Percentiles rank a stretch among this genome's conserved stretches.
phyloP scores from a whole-genome alignment of 1,140 invertebrate genomes.

The Drosophila murphyi region DNA sequence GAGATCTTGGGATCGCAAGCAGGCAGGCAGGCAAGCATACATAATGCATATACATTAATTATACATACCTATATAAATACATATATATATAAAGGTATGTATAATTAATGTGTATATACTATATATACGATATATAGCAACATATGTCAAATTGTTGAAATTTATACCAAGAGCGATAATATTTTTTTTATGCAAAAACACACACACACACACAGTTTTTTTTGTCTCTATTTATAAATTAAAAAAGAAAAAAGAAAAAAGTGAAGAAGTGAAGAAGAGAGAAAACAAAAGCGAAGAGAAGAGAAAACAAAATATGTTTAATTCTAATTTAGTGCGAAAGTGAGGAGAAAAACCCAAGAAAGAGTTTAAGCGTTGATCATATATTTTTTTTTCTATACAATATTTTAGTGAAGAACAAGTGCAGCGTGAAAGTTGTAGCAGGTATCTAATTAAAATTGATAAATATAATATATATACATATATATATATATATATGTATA shows the following conservation, averaged over 20 bases:
- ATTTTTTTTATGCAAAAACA: slow-evolving; percentile 57
- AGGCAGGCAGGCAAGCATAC: slow-evolving; percentile 57
- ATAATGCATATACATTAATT: slow-evolving; percentile 34
- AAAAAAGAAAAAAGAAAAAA: slow-evolving; percentile 12
- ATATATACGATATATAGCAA: slow-evolving; percentile 55
- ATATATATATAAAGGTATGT: slow-evolving; percentile 36
- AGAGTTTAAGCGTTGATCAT: slow-evolving; percentile 49
- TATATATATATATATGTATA: slow-evolving; percentile 51
- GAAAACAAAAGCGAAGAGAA: not conserved
- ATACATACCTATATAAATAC: slow-evolving; percentile 45
- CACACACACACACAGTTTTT: slow-evolving; percentile 11
- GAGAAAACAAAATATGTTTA: slow-evolving; percentile 36
- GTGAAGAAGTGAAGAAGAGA: not conserved
- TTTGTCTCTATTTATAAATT: slow-evolving; percentile 20
- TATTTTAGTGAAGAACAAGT: slow-evolving; percentile 58
- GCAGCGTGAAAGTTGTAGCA: slow-evolving; percentile 72
- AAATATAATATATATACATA: slow-evolving; percentile 35
- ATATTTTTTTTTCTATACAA: slow-evolving; percentile 68
- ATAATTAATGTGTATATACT: not conserved
- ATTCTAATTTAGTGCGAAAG: slow-evolving; percentile 38
- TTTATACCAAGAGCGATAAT: slow-evolving; percentile 74
- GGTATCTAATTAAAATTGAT: slow-evolving; percentile 67
- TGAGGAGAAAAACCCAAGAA: slow-evolving; percentile 10
- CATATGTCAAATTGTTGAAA: slow-evolving; percentile 76
- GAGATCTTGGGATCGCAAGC: slow-evolving; percentile 23